These are phyloP conservation scores for Sternarchorhynchus goeldii DNA, from an alignment of 2,797 vertebrate genomes.

Conservation along the genomic window DNA sequence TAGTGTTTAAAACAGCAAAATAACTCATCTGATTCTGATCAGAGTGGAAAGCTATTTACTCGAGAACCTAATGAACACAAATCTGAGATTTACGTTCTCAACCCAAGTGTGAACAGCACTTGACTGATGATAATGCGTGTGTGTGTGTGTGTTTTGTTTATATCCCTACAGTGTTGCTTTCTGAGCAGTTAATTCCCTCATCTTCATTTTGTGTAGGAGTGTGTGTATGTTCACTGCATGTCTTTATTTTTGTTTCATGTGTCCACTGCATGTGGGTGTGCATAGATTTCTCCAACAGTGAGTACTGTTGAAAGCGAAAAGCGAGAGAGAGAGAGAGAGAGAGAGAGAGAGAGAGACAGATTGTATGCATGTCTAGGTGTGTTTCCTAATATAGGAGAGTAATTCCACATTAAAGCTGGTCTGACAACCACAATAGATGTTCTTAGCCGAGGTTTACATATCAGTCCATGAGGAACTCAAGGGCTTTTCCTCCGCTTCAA, in stretches of 20 bases:
- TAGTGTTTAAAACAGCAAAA: constrained; percentile 17
- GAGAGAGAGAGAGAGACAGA: constrained; percentile 3
- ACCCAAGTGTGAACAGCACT: constrained; percentile 8
- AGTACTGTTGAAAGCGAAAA: not conserved
- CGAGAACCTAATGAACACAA: constrained; percentile 15
- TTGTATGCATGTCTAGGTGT: constrained; percentile 18
- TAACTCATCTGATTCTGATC: constrained; percentile 52
- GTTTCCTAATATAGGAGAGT: constrained; percentile 67
- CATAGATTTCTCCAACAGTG: not conserved
- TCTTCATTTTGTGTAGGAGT: not conserved
- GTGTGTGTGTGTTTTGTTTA: constrained; percentile 13
- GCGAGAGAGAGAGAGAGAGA: not conserved
- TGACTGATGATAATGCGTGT: not conserved
- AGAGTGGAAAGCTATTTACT: constrained; percentile 59
- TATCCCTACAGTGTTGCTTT: not conserved
- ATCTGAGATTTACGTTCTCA: constrained; percentile 31
- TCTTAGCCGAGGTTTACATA: constrained; percentile 66
- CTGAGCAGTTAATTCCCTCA: not conserved
- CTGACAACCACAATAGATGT: constrained; percentile 71
- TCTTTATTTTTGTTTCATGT: constrained; percentile 12
- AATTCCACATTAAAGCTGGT: constrained; percentile 65
- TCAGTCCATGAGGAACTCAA: constrained; percentile 66
- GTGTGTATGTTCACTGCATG: not conserved
- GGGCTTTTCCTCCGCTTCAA: constrained; percentile 28
- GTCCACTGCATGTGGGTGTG: not conserved